A percentile compares a stretch with the other conserved stretches of the same genome.
Conservation (phyloP, 2,113 vertebrate species). For the Thinocorus orbignyianus region DNA sequence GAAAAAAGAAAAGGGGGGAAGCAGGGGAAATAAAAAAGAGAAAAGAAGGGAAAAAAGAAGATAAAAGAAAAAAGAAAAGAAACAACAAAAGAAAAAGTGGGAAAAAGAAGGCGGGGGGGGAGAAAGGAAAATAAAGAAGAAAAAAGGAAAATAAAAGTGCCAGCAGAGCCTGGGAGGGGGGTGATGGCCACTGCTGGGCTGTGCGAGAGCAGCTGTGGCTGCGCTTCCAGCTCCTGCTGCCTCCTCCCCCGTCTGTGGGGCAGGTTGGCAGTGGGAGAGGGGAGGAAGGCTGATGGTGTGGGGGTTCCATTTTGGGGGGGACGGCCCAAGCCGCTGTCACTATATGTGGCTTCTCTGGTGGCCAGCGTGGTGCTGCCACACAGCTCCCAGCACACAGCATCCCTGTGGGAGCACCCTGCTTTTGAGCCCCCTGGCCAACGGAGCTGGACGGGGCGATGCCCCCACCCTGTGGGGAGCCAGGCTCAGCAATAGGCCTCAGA, state of each 20-base stretch:
- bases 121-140: no score
- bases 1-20: background rate
- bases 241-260: background rate
- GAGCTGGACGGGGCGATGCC: background rate
- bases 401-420: background rate
- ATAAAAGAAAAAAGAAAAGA: no score
- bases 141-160: background rate
- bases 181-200: background rate
- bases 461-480: accelerated
- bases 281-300: background rate
- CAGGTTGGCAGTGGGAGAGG: background rate
- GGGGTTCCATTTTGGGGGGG: accelerated
- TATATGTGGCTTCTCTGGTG: background rate
- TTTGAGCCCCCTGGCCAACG: accelerated
- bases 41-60: no score
- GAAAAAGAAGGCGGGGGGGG: no score
- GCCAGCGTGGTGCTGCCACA: accelerated
- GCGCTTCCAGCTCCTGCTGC: background rate
- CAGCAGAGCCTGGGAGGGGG: background rate
- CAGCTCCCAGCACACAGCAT: accelerated
- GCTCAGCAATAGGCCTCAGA: background rate
- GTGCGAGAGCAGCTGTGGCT: background rate
- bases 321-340: no score
- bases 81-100: no score
- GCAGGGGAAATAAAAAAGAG: accelerated